These are phyloP conservation scores for Dasysyrphus tricinctus DNA, from an alignment of 2,888 invertebrate genomes.

Conservation along the genomic window DNA sequence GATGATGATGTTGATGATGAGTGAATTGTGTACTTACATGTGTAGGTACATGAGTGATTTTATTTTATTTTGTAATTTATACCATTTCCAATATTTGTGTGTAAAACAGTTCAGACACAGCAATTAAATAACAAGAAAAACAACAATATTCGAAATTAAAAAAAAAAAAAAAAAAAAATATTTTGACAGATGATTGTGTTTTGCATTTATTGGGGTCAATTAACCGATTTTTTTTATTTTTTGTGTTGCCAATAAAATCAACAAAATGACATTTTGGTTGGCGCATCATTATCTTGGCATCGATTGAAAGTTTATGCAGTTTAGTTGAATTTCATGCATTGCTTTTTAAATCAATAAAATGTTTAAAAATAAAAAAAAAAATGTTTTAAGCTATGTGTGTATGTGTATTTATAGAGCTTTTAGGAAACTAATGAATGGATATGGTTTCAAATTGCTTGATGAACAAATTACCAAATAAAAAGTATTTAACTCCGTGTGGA, in stretches of 20 bases:
- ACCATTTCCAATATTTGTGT: constrained; percentile 1
- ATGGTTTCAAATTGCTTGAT: not conserved
- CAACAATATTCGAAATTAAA: not conserved
- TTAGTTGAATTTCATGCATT: constrained; percentile 4
- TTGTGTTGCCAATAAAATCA: constrained; percentile 4
- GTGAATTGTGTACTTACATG: not conserved
- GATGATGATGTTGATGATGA: not conserved
- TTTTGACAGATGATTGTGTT: constrained; percentile 11
- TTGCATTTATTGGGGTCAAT: constrained; percentile 8
- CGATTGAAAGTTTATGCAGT: constrained; percentile 13
- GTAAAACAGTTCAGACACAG: not conserved
- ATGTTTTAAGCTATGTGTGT: no score
- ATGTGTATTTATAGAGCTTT: no score
- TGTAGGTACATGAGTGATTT: constrained; percentile 29
- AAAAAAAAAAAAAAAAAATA: not conserved
- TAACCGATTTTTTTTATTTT: not conserved
- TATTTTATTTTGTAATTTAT: constrained; percentile 45
- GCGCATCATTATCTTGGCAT: constrained; percentile 20
- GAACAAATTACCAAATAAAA: not conserved
- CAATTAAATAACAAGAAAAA: constrained; percentile 14
- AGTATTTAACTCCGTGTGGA: no score
- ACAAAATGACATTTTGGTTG: constrained; percentile 11
- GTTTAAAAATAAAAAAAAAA: not conserved
- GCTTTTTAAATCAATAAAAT: not conserved
- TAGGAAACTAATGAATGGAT: not conserved